Percentiles rank a stretch among this genome's conserved stretches.
Conservation (phyloP, 2,797 vertebrate genomes). For the Ptychadena robeensis region DNA sequence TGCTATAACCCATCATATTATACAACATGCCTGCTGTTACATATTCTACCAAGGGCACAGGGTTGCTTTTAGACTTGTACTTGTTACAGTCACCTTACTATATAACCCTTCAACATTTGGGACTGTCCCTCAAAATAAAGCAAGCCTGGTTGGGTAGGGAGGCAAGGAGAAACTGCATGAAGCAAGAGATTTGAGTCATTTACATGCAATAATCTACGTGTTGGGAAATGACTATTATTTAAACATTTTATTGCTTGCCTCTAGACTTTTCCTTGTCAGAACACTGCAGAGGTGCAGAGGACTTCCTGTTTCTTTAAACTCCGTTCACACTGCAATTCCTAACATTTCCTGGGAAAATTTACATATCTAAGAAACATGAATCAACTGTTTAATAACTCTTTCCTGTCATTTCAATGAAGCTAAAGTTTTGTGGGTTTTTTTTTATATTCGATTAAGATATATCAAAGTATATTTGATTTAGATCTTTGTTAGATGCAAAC, state of each 20-base stretch:
- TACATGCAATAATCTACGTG: neutral
- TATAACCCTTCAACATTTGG: too few relatives aligned
- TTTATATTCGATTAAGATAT: too few relatives aligned
- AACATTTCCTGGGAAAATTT: conserved; percentile 10
- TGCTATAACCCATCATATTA: too few relatives aligned
- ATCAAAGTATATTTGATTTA: too few relatives aligned
- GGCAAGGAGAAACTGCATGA: neutral
- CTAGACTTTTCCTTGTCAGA: neutral
- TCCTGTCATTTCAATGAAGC: neutral
- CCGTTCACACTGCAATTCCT: neutral
- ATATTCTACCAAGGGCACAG: too few relatives aligned
- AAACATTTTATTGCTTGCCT: neutral
- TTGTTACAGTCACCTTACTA: too few relatives aligned
- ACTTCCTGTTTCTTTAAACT: conserved; percentile 4
- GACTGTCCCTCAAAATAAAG: too few relatives aligned
- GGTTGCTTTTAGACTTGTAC: too few relatives aligned
- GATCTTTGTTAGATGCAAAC: too few relatives aligned
- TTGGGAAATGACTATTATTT: neutral
- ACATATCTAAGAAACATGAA: conserved; percentile 1
- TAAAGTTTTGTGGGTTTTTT: too few relatives aligned
- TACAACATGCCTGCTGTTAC: too few relatives aligned
- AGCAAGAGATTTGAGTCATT: neutral
- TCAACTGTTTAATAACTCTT: neutral
- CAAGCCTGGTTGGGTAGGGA: neutral
- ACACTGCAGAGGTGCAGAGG: neutral